Conservation (phyloP, 2,113 vertebrate species). For the Gnathonemus echidnorhynchus region DNA sequence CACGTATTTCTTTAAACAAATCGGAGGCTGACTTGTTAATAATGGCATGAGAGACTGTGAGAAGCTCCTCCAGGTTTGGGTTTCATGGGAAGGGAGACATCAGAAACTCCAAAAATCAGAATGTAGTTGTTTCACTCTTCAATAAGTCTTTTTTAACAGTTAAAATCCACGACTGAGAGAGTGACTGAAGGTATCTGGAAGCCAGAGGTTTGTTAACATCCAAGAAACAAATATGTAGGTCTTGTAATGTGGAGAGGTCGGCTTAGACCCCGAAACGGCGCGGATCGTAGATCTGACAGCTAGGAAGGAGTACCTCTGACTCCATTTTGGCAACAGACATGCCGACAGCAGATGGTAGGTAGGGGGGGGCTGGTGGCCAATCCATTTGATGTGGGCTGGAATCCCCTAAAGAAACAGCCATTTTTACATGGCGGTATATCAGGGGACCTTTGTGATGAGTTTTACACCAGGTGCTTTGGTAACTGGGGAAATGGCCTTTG, state of each 20-base stretch:
- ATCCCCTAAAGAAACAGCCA: not conserved
- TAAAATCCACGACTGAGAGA: not conserved
- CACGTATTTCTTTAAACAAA: conserved; percentile 29
- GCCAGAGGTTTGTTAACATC: not conserved
- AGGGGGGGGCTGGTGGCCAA: not conserved
- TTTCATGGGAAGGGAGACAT: conserved; percentile 34
- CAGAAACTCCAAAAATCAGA: not conserved
- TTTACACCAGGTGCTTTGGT: not conserved
- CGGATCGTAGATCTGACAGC: not conserved
- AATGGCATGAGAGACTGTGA: conserved; percentile 47
- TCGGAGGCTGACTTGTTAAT: conserved; percentile 37
- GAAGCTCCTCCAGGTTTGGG: conserved; percentile 33
- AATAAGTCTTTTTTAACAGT: not conserved
- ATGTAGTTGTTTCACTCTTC: not conserved
- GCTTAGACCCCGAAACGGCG: not conserved
- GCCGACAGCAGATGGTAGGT: not conserved
- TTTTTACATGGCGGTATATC: not conserved
- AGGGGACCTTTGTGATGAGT: not conserved
- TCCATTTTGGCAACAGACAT: not conserved
- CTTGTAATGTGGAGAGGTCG: not conserved
- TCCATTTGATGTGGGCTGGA: not conserved
- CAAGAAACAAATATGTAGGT: not conserved
- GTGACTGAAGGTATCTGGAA: not conserved
- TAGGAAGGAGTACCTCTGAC: not conserved
- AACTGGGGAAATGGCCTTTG: not conserved